Evolutionary conservation across 2,888 invertebrate genomes (phyloP).

Genomic region (Arge pagana): DNA sequence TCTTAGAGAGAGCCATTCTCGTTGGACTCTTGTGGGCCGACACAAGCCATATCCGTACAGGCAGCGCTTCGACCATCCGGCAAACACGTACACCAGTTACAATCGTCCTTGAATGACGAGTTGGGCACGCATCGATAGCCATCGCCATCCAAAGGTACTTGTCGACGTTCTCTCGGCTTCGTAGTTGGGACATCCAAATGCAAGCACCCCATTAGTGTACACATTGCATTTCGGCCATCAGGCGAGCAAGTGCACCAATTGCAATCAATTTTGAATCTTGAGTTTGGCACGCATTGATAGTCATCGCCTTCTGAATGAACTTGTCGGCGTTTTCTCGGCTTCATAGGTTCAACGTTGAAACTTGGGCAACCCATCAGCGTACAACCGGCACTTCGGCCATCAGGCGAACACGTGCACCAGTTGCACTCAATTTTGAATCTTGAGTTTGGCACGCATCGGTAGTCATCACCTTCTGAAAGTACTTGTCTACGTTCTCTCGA

Average conservation of each 20-base stretch:
- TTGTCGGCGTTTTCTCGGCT: no score
- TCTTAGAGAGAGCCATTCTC: no score
- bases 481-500: no score
- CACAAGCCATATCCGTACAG: conserved; percentile 59
- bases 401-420: conserved; percentile 60
- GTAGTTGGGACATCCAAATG: no score
- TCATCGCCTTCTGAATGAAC: no score
- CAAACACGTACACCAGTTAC: conserved; percentile 62
- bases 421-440: conserved; percentile 55
- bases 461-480: no score
- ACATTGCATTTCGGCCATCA: conserved; percentile 60
- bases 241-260: conserved; percentile 62
- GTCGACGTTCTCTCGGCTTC: no score
- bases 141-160: no score
- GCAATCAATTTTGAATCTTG: conserved; percentile 49
- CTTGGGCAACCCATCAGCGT: conserved; percentile 54
- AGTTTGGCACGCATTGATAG: conserved; percentile 51
- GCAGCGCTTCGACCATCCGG: conserved; percentile 59
- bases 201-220: conserved; percentile 57
- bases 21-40: no score
- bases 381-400: conserved; percentile 61
- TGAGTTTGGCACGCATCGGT: conserved; percentile 47
- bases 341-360: conserved; percentile 6
- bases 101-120: conserved; percentile 47
- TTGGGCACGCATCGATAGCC: conserved; percentile 52